Conservation (phyloP, 2,888 invertebrate species). For the Agrotis puta region DNA sequence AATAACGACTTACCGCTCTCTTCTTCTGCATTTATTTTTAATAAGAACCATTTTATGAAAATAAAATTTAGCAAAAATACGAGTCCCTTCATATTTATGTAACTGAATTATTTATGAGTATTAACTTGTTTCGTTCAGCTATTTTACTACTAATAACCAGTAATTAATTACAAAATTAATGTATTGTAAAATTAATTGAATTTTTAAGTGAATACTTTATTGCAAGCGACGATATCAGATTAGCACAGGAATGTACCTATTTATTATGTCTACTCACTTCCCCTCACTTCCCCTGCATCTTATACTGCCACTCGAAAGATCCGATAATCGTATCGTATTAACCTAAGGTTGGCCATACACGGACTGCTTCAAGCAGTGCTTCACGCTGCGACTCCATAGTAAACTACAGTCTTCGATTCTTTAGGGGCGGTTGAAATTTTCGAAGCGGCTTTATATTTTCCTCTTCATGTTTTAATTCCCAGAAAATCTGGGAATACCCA, state of each 20-base stretch:
- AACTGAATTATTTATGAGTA: conserved; percentile 2
- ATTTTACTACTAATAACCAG: background rate
- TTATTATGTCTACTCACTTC: background rate
- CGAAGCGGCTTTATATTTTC: too few relatives aligned
- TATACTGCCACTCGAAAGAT: background rate
- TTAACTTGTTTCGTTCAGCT: background rate
- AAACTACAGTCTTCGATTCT: too few relatives aligned
- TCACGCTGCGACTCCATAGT: too few relatives aligned
- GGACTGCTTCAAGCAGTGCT: too few relatives aligned
- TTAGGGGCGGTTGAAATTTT: too few relatives aligned
- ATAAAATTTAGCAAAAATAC: conserved; percentile 28
- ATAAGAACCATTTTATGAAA: conserved; percentile 32
- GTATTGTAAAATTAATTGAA: conserved; percentile 21
- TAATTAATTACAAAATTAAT: conserved; percentile 34
- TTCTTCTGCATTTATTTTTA: conserved; percentile 13
- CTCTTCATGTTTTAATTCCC: too few relatives aligned
- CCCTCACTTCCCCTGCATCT: background rate
- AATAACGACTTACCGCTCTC: conserved; percentile 38
- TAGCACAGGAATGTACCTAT: background rate
- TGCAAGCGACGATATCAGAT: conserved; percentile 7
- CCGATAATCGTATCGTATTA: too few relatives aligned
- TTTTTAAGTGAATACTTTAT: conserved; percentile 7
- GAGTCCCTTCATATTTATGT: conserved; percentile 38
- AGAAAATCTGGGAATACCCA: too few relatives aligned
- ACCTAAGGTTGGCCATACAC: too few relatives aligned